These are phyloP conservation scores for Hipparchia semele DNA, from an alignment of 2,888 invertebrate species.

Conservation along the genomic window DNA sequence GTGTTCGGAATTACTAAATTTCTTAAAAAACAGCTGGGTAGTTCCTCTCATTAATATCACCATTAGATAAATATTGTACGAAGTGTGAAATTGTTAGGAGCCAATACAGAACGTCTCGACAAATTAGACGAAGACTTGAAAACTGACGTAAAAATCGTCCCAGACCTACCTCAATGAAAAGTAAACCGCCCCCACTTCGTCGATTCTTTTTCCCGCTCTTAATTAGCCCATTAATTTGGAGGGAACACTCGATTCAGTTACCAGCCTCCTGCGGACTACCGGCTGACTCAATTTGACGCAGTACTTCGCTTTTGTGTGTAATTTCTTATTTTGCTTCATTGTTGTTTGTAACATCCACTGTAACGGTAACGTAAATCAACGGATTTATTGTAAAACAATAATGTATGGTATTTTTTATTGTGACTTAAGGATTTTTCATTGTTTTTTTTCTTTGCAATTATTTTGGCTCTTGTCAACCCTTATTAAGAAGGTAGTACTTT, in stretches of 20 bases:
- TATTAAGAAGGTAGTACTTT: too few species aligned
- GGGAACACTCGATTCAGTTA: slow-evolving; percentile 44
- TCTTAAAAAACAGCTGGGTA: too few species aligned
- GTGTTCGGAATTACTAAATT: too few species aligned
- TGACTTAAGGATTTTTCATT: background rate
- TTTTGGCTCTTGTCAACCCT: background rate
- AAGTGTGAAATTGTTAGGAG: background rate
- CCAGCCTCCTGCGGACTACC: slow-evolving; percentile 35
- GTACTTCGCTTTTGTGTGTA: slow-evolving; percentile 27
- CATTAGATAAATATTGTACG: too few species aligned
- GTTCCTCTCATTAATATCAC: too few species aligned
- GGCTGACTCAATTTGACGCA: slow-evolving; percentile 22
- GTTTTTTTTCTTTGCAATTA: background rate
- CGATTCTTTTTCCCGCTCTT: slow-evolving; percentile 63
- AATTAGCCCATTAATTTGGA: slow-evolving; percentile 73
- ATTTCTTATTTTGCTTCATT: slow-evolving; percentile 34
- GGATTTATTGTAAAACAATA: background rate
- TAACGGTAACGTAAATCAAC: background rate
- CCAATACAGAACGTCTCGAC: slow-evolving; percentile 38
- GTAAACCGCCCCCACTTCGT: slow-evolving; percentile 55
- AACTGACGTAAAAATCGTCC: slow-evolving; percentile 81
- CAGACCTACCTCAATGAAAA: slow-evolving; percentile 75
- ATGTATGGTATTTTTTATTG: background rate
- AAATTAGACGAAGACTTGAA: slow-evolving; percentile 64
- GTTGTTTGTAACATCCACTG: background rate